phyloP scores from a whole-genome alignment of 2,113 vertebrate genomes.

The Tyto alba region DNA sequence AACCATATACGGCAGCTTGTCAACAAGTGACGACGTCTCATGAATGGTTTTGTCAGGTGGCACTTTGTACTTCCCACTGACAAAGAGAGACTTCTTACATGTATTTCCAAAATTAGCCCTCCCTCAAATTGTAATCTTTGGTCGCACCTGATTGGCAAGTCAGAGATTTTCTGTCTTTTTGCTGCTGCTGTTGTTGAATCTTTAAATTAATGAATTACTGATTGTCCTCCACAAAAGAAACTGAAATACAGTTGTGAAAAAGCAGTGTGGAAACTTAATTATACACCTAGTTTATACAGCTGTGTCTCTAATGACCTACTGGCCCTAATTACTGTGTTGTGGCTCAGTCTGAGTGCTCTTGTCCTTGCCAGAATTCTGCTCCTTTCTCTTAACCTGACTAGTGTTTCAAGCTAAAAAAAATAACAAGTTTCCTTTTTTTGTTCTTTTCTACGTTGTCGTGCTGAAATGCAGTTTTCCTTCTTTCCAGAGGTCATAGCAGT shows the following conservation, averaged over 20 bases:
- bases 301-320: conserved; percentile 72
- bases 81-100: neutral
- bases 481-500: conserved; percentile 16
- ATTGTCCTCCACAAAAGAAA: conserved; percentile 52
- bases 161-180: neutral
- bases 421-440: conserved; percentile 55
- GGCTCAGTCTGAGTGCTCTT: conserved; percentile 58
- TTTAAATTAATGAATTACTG: conserved; percentile 25
- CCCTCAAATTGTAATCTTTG: neutral
- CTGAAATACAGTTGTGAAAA: conserved; percentile 55
- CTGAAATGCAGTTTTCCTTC: conserved; percentile 50
- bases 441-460: conserved; percentile 16
- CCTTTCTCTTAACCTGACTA: conserved; percentile 65
- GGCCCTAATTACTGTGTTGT: conserved; percentile 67
- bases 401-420: conserved; percentile 58
- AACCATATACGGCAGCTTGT: neutral
- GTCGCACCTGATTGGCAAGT: conserved; percentile 31
- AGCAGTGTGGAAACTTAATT: conserved; percentile 72
- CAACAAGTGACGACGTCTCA: neutral
- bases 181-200: conserved; percentile 15
- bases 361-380: conserved; percentile 58
- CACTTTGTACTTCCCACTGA: neutral
- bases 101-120: conserved; percentile 4
- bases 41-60: neutral
- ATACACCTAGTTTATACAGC: conserved; percentile 74